phyloP scores from a whole-genome alignment of 1,140 invertebrate species.

The Whitmania pigra region DNA sequence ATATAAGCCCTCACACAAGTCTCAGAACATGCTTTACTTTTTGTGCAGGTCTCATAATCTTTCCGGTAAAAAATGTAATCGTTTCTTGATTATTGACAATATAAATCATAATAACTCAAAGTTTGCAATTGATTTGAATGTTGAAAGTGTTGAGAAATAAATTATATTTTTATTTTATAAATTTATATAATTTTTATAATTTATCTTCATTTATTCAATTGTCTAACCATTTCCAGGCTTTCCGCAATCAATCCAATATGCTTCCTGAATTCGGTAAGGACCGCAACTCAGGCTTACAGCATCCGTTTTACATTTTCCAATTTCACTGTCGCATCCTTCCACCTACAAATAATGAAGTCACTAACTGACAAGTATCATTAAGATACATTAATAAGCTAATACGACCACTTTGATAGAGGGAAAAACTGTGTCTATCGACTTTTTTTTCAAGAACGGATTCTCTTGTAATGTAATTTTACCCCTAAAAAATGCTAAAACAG shows the following conservation, averaged over 20 bases:
- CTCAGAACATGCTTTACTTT: conserved; percentile 32
- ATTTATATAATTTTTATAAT: neutral
- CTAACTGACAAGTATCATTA: too few relatives aligned
- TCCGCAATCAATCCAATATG: conserved; percentile 30
- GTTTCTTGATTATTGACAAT: neutral
- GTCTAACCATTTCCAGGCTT: conserved; percentile 26
- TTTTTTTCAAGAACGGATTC: too few relatives aligned
- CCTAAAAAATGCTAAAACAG: too few relatives aligned
- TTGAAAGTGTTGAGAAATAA: too few relatives aligned
- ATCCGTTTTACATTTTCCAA: conserved; percentile 31
- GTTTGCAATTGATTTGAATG: too few relatives aligned
- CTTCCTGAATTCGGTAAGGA: conserved; percentile 34
- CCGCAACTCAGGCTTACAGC: conserved; percentile 35
- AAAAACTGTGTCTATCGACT: too few relatives aligned
- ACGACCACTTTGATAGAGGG: too few relatives aligned
- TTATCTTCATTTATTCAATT: neutral
- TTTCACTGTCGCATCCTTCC: conserved; percentile 16
- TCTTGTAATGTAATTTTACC: too few relatives aligned
- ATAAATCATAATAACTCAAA: too few relatives aligned
- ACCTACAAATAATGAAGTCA: conserved; percentile 7
- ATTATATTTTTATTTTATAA: too few relatives aligned
- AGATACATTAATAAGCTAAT: too few relatives aligned
- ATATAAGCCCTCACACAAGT: conserved; percentile 33
- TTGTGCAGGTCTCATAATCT: conserved; percentile 33
- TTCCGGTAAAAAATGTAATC: neutral